These are phyloP conservation scores for Acropternis orthonyx DNA, from an alignment of 2,797 vertebrate species.

Conservation along the genomic window DNA sequence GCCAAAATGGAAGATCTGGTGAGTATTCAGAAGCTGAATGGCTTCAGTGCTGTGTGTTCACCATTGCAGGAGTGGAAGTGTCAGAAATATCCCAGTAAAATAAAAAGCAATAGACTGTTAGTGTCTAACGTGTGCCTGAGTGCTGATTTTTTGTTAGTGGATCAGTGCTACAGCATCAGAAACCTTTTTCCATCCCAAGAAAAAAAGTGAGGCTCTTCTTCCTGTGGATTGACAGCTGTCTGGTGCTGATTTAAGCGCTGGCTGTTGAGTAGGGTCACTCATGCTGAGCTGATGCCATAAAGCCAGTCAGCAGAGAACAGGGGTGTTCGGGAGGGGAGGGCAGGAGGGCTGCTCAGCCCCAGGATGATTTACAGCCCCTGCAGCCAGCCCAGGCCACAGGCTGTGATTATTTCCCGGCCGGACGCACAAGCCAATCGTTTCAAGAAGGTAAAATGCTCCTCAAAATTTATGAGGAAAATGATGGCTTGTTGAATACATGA, in stretches of 20 bases:
- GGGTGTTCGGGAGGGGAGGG: not conserved
- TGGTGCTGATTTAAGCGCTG: constrained; percentile 52
- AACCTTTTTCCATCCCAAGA: not conserved
- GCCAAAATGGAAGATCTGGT: not conserved
- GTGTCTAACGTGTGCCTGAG: not conserved
- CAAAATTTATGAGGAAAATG: constrained; percentile 74
- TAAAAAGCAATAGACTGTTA: not conserved
- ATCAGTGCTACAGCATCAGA: not conserved
- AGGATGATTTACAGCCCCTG: constrained; percentile 66
- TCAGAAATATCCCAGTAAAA: not conserved
- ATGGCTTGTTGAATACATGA: constrained; percentile 71
- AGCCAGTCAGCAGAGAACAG: not conserved
- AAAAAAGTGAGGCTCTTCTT: not conserved
- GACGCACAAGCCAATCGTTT: constrained; percentile 62
- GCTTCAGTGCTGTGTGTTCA: not conserved
- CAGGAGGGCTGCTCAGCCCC: not conserved
- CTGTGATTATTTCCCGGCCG: constrained; percentile 54
- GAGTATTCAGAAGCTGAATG: not conserved
- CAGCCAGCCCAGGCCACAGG: constrained; percentile 41
- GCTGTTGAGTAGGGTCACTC: not conserved
- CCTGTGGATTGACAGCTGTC: not conserved
- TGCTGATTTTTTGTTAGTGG: not conserved
- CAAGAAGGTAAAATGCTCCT: constrained; percentile 59
- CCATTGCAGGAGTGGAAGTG: not conserved
- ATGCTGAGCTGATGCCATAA: constrained; percentile 19